Conservation (phyloP, 2,888 invertebrate genomes). For the Miltochrista miniata region DNA sequence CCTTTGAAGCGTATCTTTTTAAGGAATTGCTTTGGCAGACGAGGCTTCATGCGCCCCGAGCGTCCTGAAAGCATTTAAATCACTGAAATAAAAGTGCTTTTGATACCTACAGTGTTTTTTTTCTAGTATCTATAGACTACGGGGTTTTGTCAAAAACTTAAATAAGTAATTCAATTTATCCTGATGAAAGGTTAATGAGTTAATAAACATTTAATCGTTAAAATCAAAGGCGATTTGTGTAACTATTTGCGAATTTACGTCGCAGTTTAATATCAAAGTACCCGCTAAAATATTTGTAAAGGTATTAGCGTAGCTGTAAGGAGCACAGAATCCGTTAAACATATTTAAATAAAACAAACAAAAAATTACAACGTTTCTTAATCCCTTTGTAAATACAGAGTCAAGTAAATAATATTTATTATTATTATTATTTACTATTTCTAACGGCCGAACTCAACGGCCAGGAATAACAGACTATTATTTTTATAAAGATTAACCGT, state of each 20-base stretch:
- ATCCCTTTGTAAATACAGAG: conserved; percentile 6
- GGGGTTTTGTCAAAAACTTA: no score
- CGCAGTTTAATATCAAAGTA: background rate
- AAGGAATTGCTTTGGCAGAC: conserved; percentile 66
- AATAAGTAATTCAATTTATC: no score
- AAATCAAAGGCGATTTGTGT: background rate
- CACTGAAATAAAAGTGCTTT: conserved; percentile 19
- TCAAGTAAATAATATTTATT: no score
- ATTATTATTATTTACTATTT: no score
- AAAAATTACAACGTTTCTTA: conserved; percentile 9
- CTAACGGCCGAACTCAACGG: no score
- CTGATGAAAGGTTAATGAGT: no score
- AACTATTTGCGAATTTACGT: no score
- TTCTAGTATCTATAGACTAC: no score
- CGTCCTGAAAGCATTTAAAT: conserved; percentile 64
- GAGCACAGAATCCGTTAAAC: conserved; percentile 16
- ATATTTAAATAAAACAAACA: conserved; percentile 10
- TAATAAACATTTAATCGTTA: background rate
- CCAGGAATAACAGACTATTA: no score
- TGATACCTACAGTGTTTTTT: background rate
- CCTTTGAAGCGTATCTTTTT: conserved; percentile 78
- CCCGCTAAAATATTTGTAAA: background rate
- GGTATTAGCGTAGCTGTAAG: conserved; percentile 19
- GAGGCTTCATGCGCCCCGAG: conserved; percentile 65
- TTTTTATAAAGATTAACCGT: no score